phyloP scores from a whole-genome alignment of 1,140 invertebrate species.

The Varroa destructor region DNA sequence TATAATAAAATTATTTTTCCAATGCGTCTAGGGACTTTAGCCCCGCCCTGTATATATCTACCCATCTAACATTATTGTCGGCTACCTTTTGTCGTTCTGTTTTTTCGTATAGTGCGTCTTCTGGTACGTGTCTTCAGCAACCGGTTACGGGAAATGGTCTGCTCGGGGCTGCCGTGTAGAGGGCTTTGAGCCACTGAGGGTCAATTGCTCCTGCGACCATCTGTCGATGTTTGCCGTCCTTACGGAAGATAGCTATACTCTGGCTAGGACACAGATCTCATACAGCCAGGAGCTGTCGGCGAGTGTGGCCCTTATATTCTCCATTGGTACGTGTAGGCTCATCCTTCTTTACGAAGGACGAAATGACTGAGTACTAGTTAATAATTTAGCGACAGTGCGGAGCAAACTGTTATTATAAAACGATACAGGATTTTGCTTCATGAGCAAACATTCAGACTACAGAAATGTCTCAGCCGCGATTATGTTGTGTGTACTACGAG shows the following conservation, averaged over 20 bases:
- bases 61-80: too few relatives aligned
- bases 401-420: background rate
- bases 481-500: too few relatives aligned
- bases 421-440: too few relatives aligned
- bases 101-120: conserved; percentile 3
- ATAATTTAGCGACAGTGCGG: background rate
- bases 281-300: conserved; percentile 19
- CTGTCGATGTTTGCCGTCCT: conserved; percentile 80
- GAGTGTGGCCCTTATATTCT: conserved; percentile 15
- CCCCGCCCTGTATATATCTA: too few relatives aligned
- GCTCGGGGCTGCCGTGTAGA: conserved; percentile 72
- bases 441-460: too few relatives aligned
- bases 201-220: conserved; percentile 89
- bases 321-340: background rate
- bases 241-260: conserved; percentile 49
- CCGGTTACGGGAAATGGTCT: conserved; percentile 62
- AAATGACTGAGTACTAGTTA: too few relatives aligned
- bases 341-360: too few relatives aligned
- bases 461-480: too few relatives aligned
- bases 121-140: conserved; percentile 36
- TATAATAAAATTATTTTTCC: too few relatives aligned
- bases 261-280: conserved; percentile 15
- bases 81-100: conserved; percentile 29
- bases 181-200: conserved; percentile 45
- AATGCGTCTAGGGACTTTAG: too few relatives aligned